Evolutionary conservation across 2,113 vertebrate genomes (phyloP).

Genomic region (Zosterops japonicus): DNA sequence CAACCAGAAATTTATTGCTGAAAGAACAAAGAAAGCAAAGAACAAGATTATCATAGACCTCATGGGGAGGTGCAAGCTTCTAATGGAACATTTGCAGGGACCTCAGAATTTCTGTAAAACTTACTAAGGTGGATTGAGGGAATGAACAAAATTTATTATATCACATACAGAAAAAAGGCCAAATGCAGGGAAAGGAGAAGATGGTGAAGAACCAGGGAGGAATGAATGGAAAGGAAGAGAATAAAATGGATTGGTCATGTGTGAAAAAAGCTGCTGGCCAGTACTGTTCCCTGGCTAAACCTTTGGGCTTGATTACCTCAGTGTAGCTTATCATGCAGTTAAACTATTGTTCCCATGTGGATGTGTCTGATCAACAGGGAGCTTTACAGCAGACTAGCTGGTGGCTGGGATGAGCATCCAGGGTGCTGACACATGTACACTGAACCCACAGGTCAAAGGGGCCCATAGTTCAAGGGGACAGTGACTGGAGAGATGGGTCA

Average conservation of each 20-base stretch:
- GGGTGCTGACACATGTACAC: background rate
- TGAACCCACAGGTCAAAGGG: accelerated
- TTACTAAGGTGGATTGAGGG: background rate
- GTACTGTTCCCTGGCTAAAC: background rate
- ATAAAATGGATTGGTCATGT: accelerated
- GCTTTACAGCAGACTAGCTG: background rate
- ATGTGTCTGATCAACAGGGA: background rate
- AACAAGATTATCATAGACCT: background rate
- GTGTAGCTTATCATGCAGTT: background rate
- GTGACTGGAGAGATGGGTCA: background rate
- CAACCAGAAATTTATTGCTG: background rate
- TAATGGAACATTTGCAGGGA: background rate
- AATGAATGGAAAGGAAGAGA: background rate
- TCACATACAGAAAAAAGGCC: background rate
- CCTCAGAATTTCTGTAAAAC: background rate
- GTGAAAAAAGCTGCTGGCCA: background rate
- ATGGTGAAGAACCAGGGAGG: background rate
- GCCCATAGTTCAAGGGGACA: background rate
- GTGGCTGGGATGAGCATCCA: background rate
- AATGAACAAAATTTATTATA: background rate
- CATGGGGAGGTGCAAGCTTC: background rate
- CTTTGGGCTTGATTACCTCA: background rate
- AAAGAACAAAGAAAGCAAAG: background rate
- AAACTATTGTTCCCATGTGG: background rate
- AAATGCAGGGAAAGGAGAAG: background rate